Evolutionary conservation across 2,797 vertebrate species (phyloP).

Genomic region (Ispidina picta): DNA sequence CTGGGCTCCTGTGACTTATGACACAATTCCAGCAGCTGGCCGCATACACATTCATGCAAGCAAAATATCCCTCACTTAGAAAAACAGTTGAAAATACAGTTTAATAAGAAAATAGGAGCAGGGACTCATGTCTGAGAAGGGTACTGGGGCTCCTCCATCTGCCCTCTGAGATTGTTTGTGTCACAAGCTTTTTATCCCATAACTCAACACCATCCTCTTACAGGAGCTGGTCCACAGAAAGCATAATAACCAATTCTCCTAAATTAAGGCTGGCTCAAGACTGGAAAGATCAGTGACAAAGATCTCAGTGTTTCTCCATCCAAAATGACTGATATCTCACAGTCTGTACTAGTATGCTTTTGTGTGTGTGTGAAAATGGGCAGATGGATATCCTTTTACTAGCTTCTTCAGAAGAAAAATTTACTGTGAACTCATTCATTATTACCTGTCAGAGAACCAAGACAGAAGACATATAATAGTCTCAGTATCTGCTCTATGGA

Average conservation of each 20-base stretch:
- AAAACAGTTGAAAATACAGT: neutral
- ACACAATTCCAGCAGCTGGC: neutral
- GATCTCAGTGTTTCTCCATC: neutral
- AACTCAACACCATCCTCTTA: neutral
- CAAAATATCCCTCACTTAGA: neutral
- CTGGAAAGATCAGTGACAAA: neutral
- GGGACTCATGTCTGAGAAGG: neutral
- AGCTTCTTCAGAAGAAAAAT: neutral
- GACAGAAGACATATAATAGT: neutral
- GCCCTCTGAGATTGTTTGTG: neutral
- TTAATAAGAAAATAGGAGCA: neutral
- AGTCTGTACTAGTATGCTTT: neutral
- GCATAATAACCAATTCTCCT: neutral
- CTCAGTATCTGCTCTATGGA: neutral
- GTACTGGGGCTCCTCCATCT: neutral
- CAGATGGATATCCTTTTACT: neutral
- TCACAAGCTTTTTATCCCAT: neutral
- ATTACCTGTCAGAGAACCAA: neutral
- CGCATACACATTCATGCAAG: neutral
- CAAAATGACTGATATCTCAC: neutral
- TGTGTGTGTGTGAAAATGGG: neutral
- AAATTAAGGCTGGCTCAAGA: neutral
- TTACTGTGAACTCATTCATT: neutral
- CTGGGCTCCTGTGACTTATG: accelerated
- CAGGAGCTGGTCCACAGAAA: neutral